Conservation (phyloP, 2,797 vertebrate genomes). For the Coregonus suidteri region DNA sequence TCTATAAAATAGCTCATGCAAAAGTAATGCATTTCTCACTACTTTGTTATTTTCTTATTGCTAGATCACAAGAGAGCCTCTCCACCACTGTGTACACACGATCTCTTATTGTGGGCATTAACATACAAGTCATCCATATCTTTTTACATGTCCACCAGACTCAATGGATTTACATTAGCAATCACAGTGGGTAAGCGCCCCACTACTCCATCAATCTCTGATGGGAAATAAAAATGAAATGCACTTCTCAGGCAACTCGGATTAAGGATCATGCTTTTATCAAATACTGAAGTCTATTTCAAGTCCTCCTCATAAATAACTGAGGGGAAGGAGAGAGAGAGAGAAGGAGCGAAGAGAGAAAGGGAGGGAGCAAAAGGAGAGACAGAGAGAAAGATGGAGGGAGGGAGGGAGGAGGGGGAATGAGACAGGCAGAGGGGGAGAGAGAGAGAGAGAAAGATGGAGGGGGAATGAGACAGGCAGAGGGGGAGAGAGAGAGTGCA, state of each 20-base stretch:
- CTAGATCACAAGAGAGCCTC: slow-evolving; percentile 17
- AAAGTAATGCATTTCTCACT: slow-evolving; percentile 1
- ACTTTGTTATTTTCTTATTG: background rate
- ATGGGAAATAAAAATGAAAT: slow-evolving; percentile 76
- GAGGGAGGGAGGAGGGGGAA: slow-evolving; percentile 19
- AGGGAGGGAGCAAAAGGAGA: background rate
- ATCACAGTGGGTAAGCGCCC: slow-evolving; percentile 59
- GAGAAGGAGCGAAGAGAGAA: slow-evolving; percentile 23
- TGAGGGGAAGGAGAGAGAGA: slow-evolving; percentile 49
- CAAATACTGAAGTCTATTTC: slow-evolving; percentile 78
- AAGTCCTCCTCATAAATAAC: slow-evolving; percentile 76
- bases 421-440: slow-evolving; percentile 32
- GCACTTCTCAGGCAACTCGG: slow-evolving; percentile 72
- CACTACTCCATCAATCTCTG: slow-evolving; percentile 65
- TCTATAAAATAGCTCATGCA: slow-evolving; percentile 27
- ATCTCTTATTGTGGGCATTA: slow-evolving; percentile 30
- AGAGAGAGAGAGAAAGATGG: background rate
- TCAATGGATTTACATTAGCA: slow-evolving; percentile 70
- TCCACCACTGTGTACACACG: slow-evolving; percentile 21
- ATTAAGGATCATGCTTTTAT: slow-evolving; percentile 77
- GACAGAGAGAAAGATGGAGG: background rate
- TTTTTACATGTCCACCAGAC: slow-evolving; percentile 56
- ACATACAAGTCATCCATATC: slow-evolving; percentile 53
- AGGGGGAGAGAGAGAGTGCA: slow-evolving; percentile 30
- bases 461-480: too few relatives aligned